These are phyloP conservation scores for Halocynthia aurantium DNA, from an alignment of 23 tunicate species.

Conservation along the genomic window DNA sequence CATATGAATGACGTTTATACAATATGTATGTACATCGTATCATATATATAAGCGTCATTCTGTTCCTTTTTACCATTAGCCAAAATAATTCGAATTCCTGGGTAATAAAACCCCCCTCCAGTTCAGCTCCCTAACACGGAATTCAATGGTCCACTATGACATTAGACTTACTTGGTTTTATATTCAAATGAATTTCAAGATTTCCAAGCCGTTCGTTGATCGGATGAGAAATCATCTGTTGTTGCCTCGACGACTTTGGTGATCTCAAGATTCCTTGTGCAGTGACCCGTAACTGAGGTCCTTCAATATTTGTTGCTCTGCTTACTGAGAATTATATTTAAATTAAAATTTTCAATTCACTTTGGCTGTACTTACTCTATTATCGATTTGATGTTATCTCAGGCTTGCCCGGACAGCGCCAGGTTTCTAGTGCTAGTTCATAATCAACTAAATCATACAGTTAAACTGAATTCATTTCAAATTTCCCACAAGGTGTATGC, in stretches of 20 bases:
- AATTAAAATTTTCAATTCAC: background rate
- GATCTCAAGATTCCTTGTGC: constrained; percentile 62
- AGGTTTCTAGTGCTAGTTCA: background rate
- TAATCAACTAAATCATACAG: background rate
- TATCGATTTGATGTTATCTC: too few relatives aligned
- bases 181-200: constrained; percentile 39
- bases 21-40: too few relatives aligned
- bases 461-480: background rate
- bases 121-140: background rate
- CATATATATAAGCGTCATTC: too few relatives aligned
- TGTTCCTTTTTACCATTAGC: background rate
- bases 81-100: background rate
- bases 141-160: background rate
- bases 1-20: too few relatives aligned
- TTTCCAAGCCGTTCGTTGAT: constrained; percentile 51
- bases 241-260: constrained; percentile 11
- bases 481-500: too few relatives aligned
- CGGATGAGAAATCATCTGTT: constrained; percentile 8
- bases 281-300: constrained; percentile 63
- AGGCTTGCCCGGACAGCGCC: too few relatives aligned
- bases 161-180: constrained; percentile 30
- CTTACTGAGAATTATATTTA: constrained; percentile 24
- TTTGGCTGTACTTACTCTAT: background rate
- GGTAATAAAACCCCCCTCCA: background rate
- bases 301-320: constrained; percentile 49